Evolutionary conservation across 2,113 vertebrate species (phyloP).

Genomic region (Aviceda subcristata): DNA sequence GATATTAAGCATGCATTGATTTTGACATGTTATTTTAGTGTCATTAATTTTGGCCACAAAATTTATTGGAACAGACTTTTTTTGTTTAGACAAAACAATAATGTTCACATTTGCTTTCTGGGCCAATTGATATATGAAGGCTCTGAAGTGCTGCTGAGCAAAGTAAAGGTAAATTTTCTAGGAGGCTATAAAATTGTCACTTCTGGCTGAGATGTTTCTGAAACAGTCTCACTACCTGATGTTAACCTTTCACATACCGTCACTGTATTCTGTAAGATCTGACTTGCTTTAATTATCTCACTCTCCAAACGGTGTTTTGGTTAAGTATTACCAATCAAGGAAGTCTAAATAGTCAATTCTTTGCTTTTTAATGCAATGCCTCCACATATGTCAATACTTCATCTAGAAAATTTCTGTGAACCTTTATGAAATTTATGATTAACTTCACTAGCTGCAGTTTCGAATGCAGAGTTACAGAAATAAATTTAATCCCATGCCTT

Average conservation of each 20-base stretch:
- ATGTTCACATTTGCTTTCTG: not conserved
- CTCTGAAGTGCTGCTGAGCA: constrained; percentile 15
- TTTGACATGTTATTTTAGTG: not conserved
- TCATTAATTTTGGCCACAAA: not conserved
- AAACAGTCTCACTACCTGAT: not conserved
- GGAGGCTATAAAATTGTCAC: constrained; percentile 30
- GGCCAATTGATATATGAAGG: not conserved
- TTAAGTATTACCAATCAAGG: not conserved
- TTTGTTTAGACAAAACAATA: not conserved
- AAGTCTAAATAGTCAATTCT: not conserved
- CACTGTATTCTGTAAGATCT: not conserved
- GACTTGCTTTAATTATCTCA: not conserved
- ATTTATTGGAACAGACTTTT: not conserved
- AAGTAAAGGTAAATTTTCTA: constrained; percentile 29
- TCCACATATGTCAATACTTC: not conserved
- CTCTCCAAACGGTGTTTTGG: not conserved
- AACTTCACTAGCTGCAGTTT: not conserved
- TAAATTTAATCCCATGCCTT: rapidly evolving
- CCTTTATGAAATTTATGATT: not conserved
- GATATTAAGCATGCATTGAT: not conserved
- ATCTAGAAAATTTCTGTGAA: not conserved
- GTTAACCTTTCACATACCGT: not conserved
- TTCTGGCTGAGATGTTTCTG: not conserved
- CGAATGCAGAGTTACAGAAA: not conserved
- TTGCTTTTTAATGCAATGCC: not conserved